Evolutionary conservation across 2,888 invertebrate genomes (phyloP).

Genomic region (Augochlorella aurata): DNA sequence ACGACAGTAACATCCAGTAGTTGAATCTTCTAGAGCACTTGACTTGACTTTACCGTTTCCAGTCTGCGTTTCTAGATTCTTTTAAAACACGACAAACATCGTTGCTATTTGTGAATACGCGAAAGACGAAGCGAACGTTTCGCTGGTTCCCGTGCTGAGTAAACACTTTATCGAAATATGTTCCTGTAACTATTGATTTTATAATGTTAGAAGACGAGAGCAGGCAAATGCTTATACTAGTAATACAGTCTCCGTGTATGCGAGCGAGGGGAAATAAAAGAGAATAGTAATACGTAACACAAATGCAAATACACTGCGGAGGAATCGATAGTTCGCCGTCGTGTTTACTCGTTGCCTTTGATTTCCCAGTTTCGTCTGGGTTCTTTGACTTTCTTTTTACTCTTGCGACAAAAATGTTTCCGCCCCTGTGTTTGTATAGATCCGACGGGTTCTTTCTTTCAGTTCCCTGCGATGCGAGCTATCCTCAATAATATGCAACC

Average conservation of each 20-base stretch:
- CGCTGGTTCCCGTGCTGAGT: background rate
- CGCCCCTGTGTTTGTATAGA: background rate
- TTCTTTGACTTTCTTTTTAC: conserved; percentile 5
- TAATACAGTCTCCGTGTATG: background rate
- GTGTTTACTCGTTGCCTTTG: conserved; percentile 16
- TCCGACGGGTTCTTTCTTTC: conserved; percentile 26
- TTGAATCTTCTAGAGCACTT: too few relatives aligned
- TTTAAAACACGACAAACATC: background rate
- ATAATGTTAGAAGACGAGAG: conserved; percentile 3
- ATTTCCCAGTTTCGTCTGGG: conserved; percentile 3
- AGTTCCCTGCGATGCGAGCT: conserved; percentile 34
- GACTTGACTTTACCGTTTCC: too few relatives aligned
- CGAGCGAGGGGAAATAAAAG: conserved; percentile 1
- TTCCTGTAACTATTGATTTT: background rate
- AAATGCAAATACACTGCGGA: conserved; percentile 6
- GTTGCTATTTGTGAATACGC: background rate
- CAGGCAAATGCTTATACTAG: background rate
- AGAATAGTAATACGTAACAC: background rate
- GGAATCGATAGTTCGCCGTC: conserved; percentile 3
- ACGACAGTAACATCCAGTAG: too few relatives aligned
- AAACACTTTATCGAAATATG: background rate
- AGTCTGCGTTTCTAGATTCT: background rate
- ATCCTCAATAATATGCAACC: conserved; percentile 54
- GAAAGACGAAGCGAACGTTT: background rate
- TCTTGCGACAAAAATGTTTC: background rate